Evolutionary conservation across 2,888 invertebrate species (phyloP).

Genomic region (Athalia cordata): DNA sequence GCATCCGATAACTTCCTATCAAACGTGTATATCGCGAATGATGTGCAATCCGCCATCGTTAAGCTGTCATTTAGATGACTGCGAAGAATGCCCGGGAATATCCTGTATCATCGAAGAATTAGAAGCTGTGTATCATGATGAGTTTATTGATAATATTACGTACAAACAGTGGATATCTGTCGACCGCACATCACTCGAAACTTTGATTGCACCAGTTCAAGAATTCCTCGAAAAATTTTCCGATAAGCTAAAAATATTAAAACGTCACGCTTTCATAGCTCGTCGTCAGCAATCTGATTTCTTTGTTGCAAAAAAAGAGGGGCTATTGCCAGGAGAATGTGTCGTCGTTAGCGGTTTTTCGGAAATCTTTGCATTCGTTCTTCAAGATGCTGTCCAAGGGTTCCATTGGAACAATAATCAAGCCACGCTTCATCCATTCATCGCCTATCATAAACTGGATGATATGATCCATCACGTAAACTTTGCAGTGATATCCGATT

Average conservation of each 20-base stretch:
- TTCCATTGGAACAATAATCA: conserved; percentile 51
- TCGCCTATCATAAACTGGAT: conserved; percentile 44
- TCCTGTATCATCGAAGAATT: conserved; percentile 15
- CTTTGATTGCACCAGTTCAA: conserved; percentile 46
- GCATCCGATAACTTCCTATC: conserved; percentile 30
- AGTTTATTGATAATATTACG: conserved; percentile 46
- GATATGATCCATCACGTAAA: conserved; percentile 45
- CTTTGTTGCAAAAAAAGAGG: conserved; percentile 45
- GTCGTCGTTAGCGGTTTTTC: conserved; percentile 49
- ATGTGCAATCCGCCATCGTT: conserved; percentile 45
- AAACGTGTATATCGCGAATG: conserved; percentile 45
- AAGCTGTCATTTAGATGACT: conserved; percentile 45
- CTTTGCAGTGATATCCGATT: conserved; percentile 50
- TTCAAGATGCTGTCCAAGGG: conserved; percentile 49
- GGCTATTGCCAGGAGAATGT: conserved; percentile 45
- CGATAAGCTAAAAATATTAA: conserved; percentile 45
- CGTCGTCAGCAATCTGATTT: conserved; percentile 48
- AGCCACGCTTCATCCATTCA: conserved; percentile 51
- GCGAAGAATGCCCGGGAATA: conserved; percentile 43
- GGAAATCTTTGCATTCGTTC: conserved; percentile 49
- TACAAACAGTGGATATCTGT: conserved; percentile 53
- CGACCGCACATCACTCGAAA: conserved; percentile 51
- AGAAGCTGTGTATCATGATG: conserved; percentile 41
- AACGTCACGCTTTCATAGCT: conserved; percentile 48
- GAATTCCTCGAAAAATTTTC: conserved; percentile 49